Percentiles rank a stretch among this genome's conserved stretches.
These are phyloP conservation scores for Anticlea derivata DNA, from an alignment of 2,888 invertebrate genomes.

Conservation along the genomic window DNA sequence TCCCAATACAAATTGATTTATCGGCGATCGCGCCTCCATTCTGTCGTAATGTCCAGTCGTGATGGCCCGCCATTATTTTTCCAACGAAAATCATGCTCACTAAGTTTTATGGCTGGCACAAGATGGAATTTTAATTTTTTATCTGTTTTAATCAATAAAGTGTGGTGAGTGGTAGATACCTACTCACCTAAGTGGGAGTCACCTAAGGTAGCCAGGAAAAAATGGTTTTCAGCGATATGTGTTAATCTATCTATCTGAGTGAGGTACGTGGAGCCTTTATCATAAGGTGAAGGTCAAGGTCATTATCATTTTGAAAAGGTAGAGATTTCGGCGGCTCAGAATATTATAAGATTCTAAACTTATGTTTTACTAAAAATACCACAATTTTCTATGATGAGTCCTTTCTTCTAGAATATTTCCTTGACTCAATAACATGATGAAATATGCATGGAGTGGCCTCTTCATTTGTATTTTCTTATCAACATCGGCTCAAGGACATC, in stretches of 20 bases:
- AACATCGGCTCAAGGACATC: constrained; percentile 16
- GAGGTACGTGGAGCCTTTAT: too few species aligned
- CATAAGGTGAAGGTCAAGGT: too few species aligned
- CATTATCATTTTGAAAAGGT: too few species aligned
- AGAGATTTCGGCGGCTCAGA: too few species aligned
- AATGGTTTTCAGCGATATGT: too few species aligned
- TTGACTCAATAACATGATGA: constrained; percentile 4
- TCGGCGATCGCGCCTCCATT: constrained; percentile 47
- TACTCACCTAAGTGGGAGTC: too few species aligned
- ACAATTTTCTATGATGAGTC: background rate
- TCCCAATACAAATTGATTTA: constrained; percentile 62
- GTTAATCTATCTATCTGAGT: too few species aligned
- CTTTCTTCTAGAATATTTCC: constrained; percentile 4
- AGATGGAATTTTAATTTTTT: constrained; percentile 9
- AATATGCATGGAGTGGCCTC: constrained; percentile 15
- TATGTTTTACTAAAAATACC: too few species aligned
- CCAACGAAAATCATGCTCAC: constrained; percentile 22
- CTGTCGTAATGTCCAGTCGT: constrained; percentile 47
- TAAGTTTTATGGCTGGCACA: constrained; percentile 24
- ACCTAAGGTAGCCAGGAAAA: too few species aligned
- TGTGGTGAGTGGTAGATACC: too few species aligned
- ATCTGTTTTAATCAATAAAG: background rate
- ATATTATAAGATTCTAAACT: too few species aligned
- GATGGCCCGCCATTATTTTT: constrained; percentile 44
- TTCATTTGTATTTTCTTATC: constrained; percentile 19